These are phyloP conservation scores for Hippocampus mohnikei DNA, from an alignment of 2,113 vertebrate genomes.

Conservation along the genomic window DNA sequence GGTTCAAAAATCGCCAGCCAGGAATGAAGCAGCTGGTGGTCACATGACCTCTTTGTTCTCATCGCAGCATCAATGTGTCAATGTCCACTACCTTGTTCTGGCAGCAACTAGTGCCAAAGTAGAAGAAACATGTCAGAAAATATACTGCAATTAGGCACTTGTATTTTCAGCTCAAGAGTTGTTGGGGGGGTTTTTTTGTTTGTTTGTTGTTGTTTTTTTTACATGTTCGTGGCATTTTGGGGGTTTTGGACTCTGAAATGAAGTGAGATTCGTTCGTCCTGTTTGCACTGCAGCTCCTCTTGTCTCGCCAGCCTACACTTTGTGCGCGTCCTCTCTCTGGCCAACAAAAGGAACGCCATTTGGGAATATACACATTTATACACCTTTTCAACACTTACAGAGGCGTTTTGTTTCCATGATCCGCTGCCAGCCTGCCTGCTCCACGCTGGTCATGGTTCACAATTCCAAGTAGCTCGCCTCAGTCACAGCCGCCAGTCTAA, in stretches of 20 bases:
- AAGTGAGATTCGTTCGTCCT: constrained; percentile 39
- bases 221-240: constrained; percentile 46
- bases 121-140: constrained; percentile 39
- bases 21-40: neutral
- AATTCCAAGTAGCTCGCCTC: neutral
- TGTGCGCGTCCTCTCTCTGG: neutral
- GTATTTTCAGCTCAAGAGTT: constrained; percentile 72
- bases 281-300: constrained; percentile 62
- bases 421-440: neutral
- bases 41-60: neutral
- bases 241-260: constrained; percentile 42
- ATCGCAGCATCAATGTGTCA: neutral
- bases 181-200: constrained; percentile 4
- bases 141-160: constrained; percentile 64
- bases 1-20: neutral
- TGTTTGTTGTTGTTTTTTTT: constrained; percentile 52
- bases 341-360: neutral
- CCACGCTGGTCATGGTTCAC: neutral
- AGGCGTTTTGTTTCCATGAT: neutral
- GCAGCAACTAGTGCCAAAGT: constrained; percentile 64
- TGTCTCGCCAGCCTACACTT: neutral
- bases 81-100: constrained; percentile 28
- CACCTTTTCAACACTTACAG: neutral
- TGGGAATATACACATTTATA: neutral
- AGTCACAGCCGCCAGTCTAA: neutral